Evolutionary conservation across 1,140 invertebrate genomes (phyloP).

Genomic region (Sarcophaga bullata): DNA sequence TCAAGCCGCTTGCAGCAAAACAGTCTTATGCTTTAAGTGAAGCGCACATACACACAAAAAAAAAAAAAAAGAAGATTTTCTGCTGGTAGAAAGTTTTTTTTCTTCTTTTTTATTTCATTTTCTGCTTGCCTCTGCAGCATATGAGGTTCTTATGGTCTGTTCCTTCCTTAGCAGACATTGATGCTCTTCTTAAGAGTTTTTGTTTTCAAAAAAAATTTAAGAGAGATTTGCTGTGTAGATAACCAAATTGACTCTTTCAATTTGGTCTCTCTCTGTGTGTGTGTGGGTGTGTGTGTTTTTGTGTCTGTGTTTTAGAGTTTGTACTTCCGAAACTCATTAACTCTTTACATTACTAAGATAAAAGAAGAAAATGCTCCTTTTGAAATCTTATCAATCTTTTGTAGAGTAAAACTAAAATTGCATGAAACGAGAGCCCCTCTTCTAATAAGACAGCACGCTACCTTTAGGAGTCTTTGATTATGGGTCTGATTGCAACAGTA

Average conservation of each 20-base stretch:
- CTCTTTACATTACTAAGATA: too few relatives aligned
- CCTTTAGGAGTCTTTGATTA: too few relatives aligned
- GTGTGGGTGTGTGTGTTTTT: background rate
- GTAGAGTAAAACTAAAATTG: too few relatives aligned
- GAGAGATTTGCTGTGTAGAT: background rate
- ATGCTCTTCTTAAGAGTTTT: background rate
- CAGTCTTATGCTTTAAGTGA: background rate
- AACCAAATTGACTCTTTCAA: background rate
- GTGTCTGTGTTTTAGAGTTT: background rate
- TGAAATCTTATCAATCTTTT: too few relatives aligned
- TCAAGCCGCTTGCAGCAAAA: conserved; percentile 1
- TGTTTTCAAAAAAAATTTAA: background rate
- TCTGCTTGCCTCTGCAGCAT: background rate
- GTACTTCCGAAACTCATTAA: conserved; percentile 17
- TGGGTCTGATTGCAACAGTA: too few relatives aligned
- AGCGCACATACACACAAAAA: too few relatives aligned
- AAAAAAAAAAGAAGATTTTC: background rate
- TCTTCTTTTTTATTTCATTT: background rate
- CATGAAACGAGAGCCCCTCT: too few relatives aligned
- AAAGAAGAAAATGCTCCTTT: too few relatives aligned
- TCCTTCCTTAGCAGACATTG: background rate
- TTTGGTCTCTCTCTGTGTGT: too few relatives aligned
- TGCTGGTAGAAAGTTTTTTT: conserved; percentile 16
- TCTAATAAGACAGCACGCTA: too few relatives aligned
- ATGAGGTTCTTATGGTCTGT: background rate